Percentiles rank a stretch among this genome's conserved stretches.
phyloP scores from a whole-genome alignment of 1,140 invertebrate species.

The Solenopsis fugax region DNA sequence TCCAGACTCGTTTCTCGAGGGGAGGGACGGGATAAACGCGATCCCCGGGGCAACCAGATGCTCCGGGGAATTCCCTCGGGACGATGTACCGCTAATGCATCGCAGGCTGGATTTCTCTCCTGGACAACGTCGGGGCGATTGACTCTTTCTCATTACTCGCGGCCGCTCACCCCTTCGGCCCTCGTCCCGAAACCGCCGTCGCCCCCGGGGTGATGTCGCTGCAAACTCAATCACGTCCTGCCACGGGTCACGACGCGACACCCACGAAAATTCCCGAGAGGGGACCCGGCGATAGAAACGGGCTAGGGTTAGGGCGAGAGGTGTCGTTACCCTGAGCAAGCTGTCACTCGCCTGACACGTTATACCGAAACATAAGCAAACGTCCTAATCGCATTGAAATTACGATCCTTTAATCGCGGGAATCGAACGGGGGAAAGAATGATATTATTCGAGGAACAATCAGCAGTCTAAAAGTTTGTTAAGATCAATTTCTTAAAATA shows the following conservation, averaged over 20 bases:
- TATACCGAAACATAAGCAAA: constrained; percentile 51
- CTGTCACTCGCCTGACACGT: constrained; percentile 49
- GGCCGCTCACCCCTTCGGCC: constrained; percentile 55
- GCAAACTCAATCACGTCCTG: constrained; percentile 80
- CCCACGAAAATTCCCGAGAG: constrained; percentile 76
- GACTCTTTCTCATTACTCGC: constrained; percentile 70
- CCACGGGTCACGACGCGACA: constrained; percentile 75
- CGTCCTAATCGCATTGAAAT: constrained; percentile 47
- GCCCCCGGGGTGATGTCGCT: constrained; percentile 58
- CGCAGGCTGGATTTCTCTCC: constrained; percentile 58
- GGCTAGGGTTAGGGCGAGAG: constrained; percentile 53
- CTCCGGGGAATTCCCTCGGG: constrained; percentile 42
- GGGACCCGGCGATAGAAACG: constrained; percentile 46
- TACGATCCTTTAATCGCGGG: constrained; percentile 34
- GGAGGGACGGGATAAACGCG: neutral
- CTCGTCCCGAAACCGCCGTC: constrained; percentile 50
- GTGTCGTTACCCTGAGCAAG: constrained; percentile 64
- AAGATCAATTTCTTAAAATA: neutral
- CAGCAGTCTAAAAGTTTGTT: neutral
- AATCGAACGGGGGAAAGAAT: neutral
- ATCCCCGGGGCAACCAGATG: constrained; percentile 52
- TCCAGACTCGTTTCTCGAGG: constrained; percentile 27
- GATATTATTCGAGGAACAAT: neutral
- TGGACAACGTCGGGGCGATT: constrained; percentile 61
- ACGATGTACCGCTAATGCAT: constrained; percentile 63